Base-by-base conservation (phyloP, 2,113 vertebrate genomes). In the Pseudopodoces humilis region DNA sequence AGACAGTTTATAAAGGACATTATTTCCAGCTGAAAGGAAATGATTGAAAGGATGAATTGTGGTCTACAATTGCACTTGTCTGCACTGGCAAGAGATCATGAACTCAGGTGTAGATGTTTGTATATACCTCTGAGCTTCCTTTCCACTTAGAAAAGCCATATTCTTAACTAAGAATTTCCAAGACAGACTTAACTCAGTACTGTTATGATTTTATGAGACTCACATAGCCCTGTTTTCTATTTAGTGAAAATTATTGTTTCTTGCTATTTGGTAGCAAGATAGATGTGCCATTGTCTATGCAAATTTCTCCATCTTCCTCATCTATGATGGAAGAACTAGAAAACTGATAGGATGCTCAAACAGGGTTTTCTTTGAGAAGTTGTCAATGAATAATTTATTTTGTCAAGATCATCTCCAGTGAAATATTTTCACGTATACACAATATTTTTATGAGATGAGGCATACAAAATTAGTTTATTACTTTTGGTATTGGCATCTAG, bases 191-290 rank as follows among this genome's bases (percentile, higher is more conserved):
- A 75, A 21, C 52, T 37, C 33, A 67, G 4, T 69, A 46, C 3
- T 74, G 6, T 83, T 60, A 72, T 7, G 25, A 46, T 56, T 85
- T 83, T 46, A 28, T n/a, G 15, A 53, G 10, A 47, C 39, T 50
- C 30, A 74, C 33, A 27, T 6, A 59, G 15, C 31, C 31, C 16
- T 89, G 3, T 50, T 90, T 63, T 53, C 53, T 65, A 52, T 78
- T 91, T 87, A 95, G 86, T 94, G 69, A 33, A 87, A 95, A 58
- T 87, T 59, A 90, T 30, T 86, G 88, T 93, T 76, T 62, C 67
- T 53, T 91, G 37, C 63, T 69, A 39, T 67, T 56, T 79, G 21
- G 37, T 94, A 91, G 55, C 16, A 92, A 70, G 68, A 86, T 67
- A 30, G 31, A 83, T 94, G 21, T 37, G 24, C 79, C 60, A 44